Percentiles rank a stretch among this genome's conserved stretches.
phyloP scores from a whole-genome alignment of 2,888 invertebrate species.

The Bellardia pandia region DNA sequence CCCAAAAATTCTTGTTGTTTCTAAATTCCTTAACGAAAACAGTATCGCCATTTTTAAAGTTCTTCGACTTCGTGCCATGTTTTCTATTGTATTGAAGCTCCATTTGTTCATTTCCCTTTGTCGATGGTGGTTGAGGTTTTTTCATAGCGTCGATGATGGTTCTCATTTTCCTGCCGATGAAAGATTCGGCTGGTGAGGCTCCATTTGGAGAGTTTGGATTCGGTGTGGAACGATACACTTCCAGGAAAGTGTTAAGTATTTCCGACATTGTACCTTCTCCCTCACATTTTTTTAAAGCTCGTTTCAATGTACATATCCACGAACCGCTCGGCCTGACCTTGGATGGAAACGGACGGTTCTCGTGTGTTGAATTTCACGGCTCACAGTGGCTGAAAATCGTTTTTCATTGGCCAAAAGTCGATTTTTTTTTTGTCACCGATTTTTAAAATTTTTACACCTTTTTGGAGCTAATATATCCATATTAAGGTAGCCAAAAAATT shows the following conservation, averaged over 20 bases:
- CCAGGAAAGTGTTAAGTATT: neutral
- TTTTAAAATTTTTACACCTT: too few relatives aligned
- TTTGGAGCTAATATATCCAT: too few relatives aligned
- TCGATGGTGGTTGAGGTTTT: neutral
- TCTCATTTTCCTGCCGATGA: slow-evolving; percentile 43
- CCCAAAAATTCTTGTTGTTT: slow-evolving; percentile 36
- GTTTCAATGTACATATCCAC: slow-evolving; percentile 44
- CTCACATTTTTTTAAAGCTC: slow-evolving; percentile 52
- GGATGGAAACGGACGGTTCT: slow-evolving; percentile 44
- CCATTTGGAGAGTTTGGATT: slow-evolving; percentile 27
- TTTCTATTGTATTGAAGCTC: slow-evolving; percentile 13
- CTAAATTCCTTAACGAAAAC: slow-evolving; percentile 30
- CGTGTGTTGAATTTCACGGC: slow-evolving; percentile 16
- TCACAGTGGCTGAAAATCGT: too few relatives aligned
- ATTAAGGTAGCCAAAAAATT: too few relatives aligned
- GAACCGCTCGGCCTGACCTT: slow-evolving; percentile 43
- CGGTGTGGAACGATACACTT: slow-evolving; percentile 31
- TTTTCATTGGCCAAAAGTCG: too few relatives aligned
- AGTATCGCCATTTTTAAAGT: slow-evolving; percentile 8
- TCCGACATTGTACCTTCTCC: slow-evolving; percentile 13
- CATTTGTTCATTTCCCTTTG: neutral
- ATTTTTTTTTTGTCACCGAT: too few relatives aligned
- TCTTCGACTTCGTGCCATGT: slow-evolving; percentile 14
- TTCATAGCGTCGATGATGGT: slow-evolving; percentile 15
- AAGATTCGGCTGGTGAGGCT: slow-evolving; percentile 16